Conservation (phyloP, 1,140 invertebrate species). For the Helicoverpa zea region DNA sequence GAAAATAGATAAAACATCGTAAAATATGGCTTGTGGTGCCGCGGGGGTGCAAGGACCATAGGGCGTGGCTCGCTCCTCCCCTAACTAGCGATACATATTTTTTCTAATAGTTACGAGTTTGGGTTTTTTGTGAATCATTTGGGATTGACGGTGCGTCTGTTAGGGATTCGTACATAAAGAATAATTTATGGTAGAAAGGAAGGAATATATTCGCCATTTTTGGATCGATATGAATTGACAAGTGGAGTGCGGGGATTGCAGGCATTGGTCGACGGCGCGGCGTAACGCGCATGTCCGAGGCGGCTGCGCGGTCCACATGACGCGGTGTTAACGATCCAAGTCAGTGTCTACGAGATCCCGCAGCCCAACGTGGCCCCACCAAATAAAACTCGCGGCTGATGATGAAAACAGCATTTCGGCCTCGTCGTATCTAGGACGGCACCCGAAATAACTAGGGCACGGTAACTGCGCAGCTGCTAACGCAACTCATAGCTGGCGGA, state of each 20-base stretch:
- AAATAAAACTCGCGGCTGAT: constrained; percentile 77
- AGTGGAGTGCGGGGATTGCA: not conserved
- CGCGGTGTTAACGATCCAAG: constrained; percentile 64
- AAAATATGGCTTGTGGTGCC: not conserved
- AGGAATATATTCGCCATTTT: not conserved
- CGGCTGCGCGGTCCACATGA: constrained; percentile 56
- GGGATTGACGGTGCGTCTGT: too few relatives aligned
- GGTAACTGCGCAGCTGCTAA: constrained; percentile 81
- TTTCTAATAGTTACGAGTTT: not conserved
- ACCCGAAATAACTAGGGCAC: constrained; percentile 85
- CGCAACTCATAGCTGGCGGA: constrained; percentile 69
- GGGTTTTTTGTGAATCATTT: not conserved
- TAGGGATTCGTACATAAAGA: too few relatives aligned
- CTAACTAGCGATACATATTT: not conserved
- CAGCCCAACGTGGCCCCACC: constrained; percentile 78
- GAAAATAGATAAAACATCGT: not conserved
- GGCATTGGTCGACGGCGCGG: not conserved
- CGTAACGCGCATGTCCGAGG: not conserved
- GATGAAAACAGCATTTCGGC: constrained; percentile 81
- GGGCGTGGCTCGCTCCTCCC: too few relatives aligned
- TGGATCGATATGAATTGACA: not conserved
- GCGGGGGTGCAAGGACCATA: not conserved
- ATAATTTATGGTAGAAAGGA: too few relatives aligned
- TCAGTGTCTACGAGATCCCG: constrained; percentile 71
- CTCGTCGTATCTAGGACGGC: constrained; percentile 82